phyloP scores from a whole-genome alignment of 2,888 invertebrate species.

The Tridacna gigas region DNA sequence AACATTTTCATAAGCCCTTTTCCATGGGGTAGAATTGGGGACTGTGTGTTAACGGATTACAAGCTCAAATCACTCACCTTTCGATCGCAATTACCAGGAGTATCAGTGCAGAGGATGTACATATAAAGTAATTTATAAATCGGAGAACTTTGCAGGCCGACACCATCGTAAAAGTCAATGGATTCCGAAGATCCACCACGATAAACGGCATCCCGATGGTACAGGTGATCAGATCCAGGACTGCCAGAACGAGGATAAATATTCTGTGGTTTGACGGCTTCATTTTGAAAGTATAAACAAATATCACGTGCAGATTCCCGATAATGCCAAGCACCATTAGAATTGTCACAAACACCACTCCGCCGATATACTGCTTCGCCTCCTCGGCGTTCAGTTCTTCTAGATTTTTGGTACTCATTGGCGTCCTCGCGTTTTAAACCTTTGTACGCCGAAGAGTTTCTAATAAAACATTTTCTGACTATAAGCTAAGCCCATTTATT shows the following conservation, averaged over 20 bases:
- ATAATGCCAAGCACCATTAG: constrained; percentile 61
- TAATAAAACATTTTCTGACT: no score
- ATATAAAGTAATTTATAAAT: background rate
- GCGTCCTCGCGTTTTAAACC: no score
- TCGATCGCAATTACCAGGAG: background rate
- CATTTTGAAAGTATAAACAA: constrained; percentile 56
- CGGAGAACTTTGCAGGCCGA: background rate
- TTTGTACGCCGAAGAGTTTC: no score
- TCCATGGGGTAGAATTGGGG: background rate
- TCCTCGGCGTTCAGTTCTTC: constrained; percentile 51
- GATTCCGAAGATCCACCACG: constrained; percentile 35
- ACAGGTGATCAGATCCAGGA: constrained; percentile 60
- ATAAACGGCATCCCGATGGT: constrained; percentile 65
- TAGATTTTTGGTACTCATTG: background rate
- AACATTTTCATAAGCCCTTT: background rate
- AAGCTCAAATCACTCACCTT: background rate
- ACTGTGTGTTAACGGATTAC: background rate
- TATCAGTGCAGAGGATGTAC: background rate
- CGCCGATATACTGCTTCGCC: constrained; percentile 57
- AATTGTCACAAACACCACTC: constrained; percentile 58
- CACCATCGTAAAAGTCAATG: background rate
- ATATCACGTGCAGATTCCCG: constrained; percentile 63
- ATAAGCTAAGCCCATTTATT: no score
- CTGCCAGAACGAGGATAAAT: constrained; percentile 57
- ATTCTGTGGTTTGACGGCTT: constrained; percentile 63